Percentiles rank a stretch among this genome's conserved stretches.
Conservation (phyloP, 2,888 invertebrate species). For the Polymixis flavicincta region DNA sequence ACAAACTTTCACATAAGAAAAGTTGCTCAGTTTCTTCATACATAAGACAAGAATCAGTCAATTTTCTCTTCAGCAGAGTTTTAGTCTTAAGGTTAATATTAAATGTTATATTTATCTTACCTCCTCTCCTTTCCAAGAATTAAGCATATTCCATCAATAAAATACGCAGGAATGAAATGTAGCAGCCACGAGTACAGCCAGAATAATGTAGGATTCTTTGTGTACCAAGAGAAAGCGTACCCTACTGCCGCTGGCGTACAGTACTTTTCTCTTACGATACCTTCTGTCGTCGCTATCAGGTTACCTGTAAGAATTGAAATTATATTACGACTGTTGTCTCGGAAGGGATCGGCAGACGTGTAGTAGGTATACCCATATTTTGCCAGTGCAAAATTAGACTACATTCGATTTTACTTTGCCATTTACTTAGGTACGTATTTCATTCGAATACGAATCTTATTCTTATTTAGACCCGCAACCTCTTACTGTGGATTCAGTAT, state of each 20-base stretch:
- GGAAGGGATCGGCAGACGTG: neutral
- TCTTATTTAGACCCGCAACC: neutral
- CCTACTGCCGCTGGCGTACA: conserved; percentile 32
- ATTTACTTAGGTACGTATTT: neutral
- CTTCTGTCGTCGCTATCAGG: rapidly evolving
- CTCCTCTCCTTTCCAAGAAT: conserved; percentile 62
- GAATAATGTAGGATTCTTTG: conserved; percentile 31
- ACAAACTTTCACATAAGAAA: too few species aligned
- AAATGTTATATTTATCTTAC: too few species aligned
- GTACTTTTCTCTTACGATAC: neutral
- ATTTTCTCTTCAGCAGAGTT: too few species aligned
- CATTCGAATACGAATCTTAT: neutral
- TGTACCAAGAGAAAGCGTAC: conserved; percentile 40
- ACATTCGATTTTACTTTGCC: neutral
- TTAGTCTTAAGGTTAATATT: too few species aligned
- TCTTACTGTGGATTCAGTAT: too few species aligned
- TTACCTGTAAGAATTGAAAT: conserved; percentile 1
- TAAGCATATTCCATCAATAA: conserved; percentile 59
- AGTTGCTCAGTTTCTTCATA: too few species aligned
- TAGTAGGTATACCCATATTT: neutral
- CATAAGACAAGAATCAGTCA: too few species aligned
- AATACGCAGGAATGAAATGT: conserved; percentile 67
- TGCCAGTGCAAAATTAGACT: neutral
- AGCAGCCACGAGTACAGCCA: conserved; percentile 59
- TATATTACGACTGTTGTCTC: neutral